Conservation (phyloP, 2,888 invertebrate genomes). For the Diplolepis rosae region DNA sequence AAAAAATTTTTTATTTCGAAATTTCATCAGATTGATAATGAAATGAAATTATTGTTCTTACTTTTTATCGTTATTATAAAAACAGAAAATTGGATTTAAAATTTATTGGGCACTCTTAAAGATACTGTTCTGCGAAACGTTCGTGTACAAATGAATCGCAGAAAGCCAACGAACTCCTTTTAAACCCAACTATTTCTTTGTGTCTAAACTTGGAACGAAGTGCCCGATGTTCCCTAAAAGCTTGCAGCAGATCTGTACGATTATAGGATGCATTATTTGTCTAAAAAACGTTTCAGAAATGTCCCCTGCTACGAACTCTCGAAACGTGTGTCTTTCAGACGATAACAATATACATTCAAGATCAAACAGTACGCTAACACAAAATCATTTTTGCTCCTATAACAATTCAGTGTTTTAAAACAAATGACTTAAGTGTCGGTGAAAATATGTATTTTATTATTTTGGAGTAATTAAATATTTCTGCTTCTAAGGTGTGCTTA, state of each 20-base stretch:
- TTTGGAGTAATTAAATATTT: too few species aligned
- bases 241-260: constrained; percentile 40
- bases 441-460: too few species aligned
- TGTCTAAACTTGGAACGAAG: constrained; percentile 51
- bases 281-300: constrained; percentile 3
- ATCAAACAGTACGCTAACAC: not conserved
- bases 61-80: not conserved
- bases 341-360: not conserved
- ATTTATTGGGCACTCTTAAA: not conserved
- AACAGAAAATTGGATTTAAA: not conserved
- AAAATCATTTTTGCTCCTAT: too few species aligned
- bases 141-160: constrained; percentile 46
- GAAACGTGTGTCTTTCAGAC: not conserved
- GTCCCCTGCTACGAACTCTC: not conserved
- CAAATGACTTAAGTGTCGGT: too few species aligned
- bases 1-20: not conserved
- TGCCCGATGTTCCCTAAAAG: constrained; percentile 35
- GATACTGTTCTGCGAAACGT: constrained; percentile 23
- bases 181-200: constrained; percentile 54
- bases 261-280: constrained; percentile 33
- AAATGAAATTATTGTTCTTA: not conserved
- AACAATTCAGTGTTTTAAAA: too few species aligned
- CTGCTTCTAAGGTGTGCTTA: too few species aligned
- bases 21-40: not conserved
- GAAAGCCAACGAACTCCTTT: constrained; percentile 65